Base-by-base conservation (phyloP, 2,113 vertebrate genomes). In the Pomatostomus ruficeps region DNA sequence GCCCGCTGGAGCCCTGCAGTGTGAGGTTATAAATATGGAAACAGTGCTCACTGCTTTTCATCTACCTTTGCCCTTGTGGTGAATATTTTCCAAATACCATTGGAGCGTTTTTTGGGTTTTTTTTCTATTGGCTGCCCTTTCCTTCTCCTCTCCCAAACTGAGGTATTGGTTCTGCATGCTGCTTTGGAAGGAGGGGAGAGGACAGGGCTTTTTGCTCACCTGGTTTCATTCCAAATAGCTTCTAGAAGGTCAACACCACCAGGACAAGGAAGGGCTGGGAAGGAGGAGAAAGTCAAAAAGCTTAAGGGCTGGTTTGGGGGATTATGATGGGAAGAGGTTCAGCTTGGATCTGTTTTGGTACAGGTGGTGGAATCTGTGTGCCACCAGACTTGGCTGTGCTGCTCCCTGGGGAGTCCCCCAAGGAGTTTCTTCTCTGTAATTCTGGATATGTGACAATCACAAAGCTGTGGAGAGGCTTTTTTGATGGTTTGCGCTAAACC, bases 1-100 rank as follows among this genome's bases (percentile, higher is more conserved):
- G 95, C 95, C 95, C 89, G 83, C 91, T 91, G 88, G 93, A 93
- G 89, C 85, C 91, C 75, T 96, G 20, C 79, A 54, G 88, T 33
- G 3, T 1, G 18, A 43, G 84, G 52, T 84, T 93, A 93, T 91
- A 95, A 85, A 96, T 95, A 92, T 62, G 90, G 89, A 97, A 97
- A 85, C 85, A 8, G 24, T 5, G 10, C n/a, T 96, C 6, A 3
- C 84, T 91, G 62, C 61, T 96, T 95, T 91, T 82, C 54, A 35
- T 93, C 91, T 65, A 57, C 52, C 71, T 46, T 77, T 4, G 16
- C 70, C 8, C 7, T 88, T 91, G 85, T 36, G 55, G 36, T 85
- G 89, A 67, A 66, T 82, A 12, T 86, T 96, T 43, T 77, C 88
- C 74, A 77, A 46, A 74, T 66, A n/a, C 7, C 1, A 0, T 15